Conservation (phyloP, 2,888 invertebrate species). For the Schrankia costaestrigalis region DNA sequence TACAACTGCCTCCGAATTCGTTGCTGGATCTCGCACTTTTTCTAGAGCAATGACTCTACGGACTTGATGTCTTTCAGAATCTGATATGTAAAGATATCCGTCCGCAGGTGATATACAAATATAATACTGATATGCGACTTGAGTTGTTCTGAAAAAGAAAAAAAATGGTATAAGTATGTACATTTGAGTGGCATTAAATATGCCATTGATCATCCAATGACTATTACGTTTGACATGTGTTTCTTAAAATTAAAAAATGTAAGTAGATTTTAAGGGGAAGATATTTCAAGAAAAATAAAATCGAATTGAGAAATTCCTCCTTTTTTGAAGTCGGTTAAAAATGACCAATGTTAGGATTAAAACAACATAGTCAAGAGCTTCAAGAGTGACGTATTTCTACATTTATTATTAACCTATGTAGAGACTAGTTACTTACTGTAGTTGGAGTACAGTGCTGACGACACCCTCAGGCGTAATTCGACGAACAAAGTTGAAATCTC, state of each 20-base stretch:
- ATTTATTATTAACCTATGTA: no score
- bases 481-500: constrained; percentile 97
- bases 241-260: no score
- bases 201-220: background rate
- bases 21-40: constrained; percentile 89
- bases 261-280: no score
- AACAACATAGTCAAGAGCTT: no score
- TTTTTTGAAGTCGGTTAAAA: no score
- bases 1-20: constrained; percentile 92
- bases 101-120: constrained; percentile 97
- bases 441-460: constrained; percentile 92
- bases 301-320: no score
- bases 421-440: constrained; percentile 82
- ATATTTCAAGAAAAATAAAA: no score
- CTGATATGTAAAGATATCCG: constrained; percentile 96
- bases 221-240: no score
- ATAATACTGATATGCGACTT: constrained; percentile 98
- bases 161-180: background rate
- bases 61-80: constrained; percentile 96
- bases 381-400: no score
- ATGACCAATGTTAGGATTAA: no score
- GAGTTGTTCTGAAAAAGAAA: constrained; percentile 88
- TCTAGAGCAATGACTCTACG: constrained; percentile 88
- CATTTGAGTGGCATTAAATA: background rate
- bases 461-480: constrained; percentile 94